A percentile compares a stretch with the other conserved stretches of the same genome.
phyloP scores from a whole-genome alignment of 1,140 invertebrate genomes.

The Theocolax elegans region DNA sequence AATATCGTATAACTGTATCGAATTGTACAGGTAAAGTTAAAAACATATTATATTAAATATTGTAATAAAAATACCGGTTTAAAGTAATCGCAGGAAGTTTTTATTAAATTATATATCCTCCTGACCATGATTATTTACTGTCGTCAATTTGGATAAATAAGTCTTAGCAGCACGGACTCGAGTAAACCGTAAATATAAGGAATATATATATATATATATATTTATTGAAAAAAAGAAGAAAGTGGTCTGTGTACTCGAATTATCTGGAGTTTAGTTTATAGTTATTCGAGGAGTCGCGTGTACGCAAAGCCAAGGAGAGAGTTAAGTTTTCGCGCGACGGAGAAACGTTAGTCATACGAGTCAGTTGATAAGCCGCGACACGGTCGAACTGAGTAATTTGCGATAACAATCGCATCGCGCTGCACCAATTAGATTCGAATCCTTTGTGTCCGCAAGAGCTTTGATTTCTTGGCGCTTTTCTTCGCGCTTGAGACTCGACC shows the following conservation, averaged over 20 bases:
- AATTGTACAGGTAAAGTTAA: too few species aligned
- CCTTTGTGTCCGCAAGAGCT: constrained; percentile 31
- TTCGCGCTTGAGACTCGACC: background rate
- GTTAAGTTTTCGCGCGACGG: constrained; percentile 17
- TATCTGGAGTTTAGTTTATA: constrained; percentile 31
- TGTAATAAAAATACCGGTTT: too few species aligned
- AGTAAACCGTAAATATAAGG: too few species aligned
- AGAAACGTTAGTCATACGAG: constrained; percentile 29
- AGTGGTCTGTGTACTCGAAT: too few species aligned
- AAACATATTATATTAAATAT: too few species aligned
- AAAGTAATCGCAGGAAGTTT: too few species aligned
- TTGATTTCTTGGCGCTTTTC: constrained; percentile 17
- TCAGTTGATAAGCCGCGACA: constrained; percentile 16
- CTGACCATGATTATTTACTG: too few species aligned
- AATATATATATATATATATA: background rate
- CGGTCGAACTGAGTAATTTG: constrained; percentile 25
- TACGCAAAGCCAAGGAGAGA: constrained; percentile 25
- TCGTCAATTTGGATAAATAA: too few species aligned
- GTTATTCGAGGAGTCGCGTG: constrained; percentile 12
- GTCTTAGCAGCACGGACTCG: too few species aligned
- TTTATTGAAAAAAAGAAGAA: background rate
- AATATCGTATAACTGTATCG: too few species aligned
- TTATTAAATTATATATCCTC: too few species aligned
- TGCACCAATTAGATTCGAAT: constrained; percentile 39
- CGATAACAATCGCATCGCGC: constrained; percentile 37